Conservation (phyloP, 2,888 invertebrate genomes). For the Ormia ochracea region DNA sequence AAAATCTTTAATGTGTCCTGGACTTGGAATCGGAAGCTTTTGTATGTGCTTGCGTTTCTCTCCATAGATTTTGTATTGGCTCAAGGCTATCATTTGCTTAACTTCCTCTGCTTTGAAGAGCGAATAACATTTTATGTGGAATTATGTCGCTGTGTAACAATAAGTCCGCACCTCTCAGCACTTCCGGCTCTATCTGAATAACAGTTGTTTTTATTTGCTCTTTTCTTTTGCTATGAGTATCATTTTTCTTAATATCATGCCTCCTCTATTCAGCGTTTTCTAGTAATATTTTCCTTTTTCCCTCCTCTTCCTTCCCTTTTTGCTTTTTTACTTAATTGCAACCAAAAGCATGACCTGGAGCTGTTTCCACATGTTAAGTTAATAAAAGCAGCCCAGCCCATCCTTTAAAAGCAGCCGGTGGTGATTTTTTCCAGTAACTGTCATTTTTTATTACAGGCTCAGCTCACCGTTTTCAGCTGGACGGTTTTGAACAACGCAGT, state of each 20-base stretch:
- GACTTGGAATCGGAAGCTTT: too few species aligned
- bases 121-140: too few species aligned
- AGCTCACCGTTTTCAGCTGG: not conserved
- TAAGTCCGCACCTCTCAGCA: slow-evolving; percentile 35
- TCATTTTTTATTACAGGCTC: not conserved
- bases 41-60: too few species aligned
- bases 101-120: too few species aligned
- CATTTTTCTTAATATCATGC: not conserved
- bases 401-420: not conserved
- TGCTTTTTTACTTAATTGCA: not conserved
- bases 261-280: not conserved
- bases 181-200: slow-evolving; percentile 28
- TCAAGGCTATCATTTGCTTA: too few species aligned
- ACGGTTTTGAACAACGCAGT: not conserved
- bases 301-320: not conserved
- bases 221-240: not conserved
- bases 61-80: too few species aligned
- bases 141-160: not conserved
- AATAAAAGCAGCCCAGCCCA: not conserved
- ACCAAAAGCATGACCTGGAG: slow-evolving; percentile 32
- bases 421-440: not conserved
- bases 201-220: not conserved
- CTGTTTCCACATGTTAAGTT: not conserved
- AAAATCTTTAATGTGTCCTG: too few species aligned
- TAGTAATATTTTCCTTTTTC: not conserved